Evolutionary conservation across 2,888 invertebrate species (phyloP), one percentile per base, ranked within the genome.

Genomic region (Ellobium chinense): DNA sequence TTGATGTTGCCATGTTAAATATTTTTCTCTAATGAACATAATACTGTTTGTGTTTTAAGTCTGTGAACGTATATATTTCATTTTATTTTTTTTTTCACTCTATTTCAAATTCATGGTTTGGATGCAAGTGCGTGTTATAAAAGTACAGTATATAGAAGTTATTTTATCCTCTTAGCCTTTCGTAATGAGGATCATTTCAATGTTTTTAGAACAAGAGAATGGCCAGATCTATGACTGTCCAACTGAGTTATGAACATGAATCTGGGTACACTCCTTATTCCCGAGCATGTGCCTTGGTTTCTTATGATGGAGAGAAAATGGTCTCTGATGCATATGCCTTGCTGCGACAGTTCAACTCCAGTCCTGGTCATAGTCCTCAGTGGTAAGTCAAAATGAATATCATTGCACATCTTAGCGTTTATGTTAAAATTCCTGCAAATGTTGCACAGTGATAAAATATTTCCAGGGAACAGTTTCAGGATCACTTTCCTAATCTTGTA

Each of bases 171-270:
- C n/a, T n/a, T n/a, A n/a, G n/a, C n/a, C n/a, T n/a, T n/a, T 12
- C 46, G 18, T 18, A 46, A 46, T 12, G 18, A 46, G 9, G 18
- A 18, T 65, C 12, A 7, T 21, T 65, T 65, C n/a, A 70, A 56
- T 77, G 78, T 70, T 37, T 72, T 89, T 90, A 98, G 94, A 97
- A 97, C 90, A 96, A 96, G 88, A 95, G 98, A 73, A 95, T 95
- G 46, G 97, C 97, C 0, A 95, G 95, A 91, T 95, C 95, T 89
- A 94, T 98, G 94, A 96, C 96, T 0, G 95, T 97, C 0, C 95
- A 95, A 92, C 96, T 95, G 89, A 93, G 95, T 0, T 94, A 94
- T 70, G 94, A 95, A 86, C 93, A 94, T 73, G 91, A 94, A 21
- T 39, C 62, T 34, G 91, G 89, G 12, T 95, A 95, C 86, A 91